Evolutionary conservation across 2,797 vertebrate genomes (phyloP).

Genomic region (Tachyglossus aculeatus): DNA sequence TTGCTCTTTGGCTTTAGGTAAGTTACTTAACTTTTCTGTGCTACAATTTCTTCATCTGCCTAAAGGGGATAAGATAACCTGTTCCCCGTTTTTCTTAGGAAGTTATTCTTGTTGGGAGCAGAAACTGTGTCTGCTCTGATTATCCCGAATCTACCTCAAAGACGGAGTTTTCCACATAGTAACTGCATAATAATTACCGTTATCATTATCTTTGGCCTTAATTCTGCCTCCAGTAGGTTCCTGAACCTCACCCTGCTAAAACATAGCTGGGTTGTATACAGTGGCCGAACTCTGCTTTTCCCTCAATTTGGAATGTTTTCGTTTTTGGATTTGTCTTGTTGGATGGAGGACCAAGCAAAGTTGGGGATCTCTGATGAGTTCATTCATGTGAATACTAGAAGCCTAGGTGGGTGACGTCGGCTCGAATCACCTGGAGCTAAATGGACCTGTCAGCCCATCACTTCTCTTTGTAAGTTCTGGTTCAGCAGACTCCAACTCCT

Average conservation of each 20-base stretch:
- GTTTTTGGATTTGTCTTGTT: too few species aligned
- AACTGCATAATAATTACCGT: too few species aligned
- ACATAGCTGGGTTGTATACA: too few species aligned
- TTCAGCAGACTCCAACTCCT: slow-evolving; percentile 26
- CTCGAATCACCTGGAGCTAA: slow-evolving; percentile 5
- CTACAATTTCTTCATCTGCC: not conserved
- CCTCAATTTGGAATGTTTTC: too few species aligned
- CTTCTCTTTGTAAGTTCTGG: slow-evolving; percentile 27
- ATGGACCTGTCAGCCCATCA: slow-evolving; percentile 7
- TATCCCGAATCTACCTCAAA: not conserved
- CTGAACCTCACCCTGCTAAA: too few species aligned
- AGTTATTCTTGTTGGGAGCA: too few species aligned
- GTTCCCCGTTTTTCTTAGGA: not conserved
- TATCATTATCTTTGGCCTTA: too few species aligned
- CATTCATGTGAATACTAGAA: slow-evolving; percentile 10
- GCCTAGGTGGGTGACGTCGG: slow-evolving; percentile 4
- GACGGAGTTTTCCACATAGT: too few species aligned
- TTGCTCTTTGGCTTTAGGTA: not conserved
- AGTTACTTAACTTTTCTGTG: not conserved
- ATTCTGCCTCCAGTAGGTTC: too few species aligned
- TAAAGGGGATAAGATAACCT: not conserved
- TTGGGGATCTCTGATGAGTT: too few species aligned
- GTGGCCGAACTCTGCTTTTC: too few species aligned
- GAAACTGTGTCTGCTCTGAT: not conserved
- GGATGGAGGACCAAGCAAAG: too few species aligned